A percentile compares a stretch with the other conserved stretches of the same genome.
These are phyloP conservation scores for Takifugu flavidus DNA, from an alignment of 2,113 vertebrate species.

Conservation along the genomic window DNA sequence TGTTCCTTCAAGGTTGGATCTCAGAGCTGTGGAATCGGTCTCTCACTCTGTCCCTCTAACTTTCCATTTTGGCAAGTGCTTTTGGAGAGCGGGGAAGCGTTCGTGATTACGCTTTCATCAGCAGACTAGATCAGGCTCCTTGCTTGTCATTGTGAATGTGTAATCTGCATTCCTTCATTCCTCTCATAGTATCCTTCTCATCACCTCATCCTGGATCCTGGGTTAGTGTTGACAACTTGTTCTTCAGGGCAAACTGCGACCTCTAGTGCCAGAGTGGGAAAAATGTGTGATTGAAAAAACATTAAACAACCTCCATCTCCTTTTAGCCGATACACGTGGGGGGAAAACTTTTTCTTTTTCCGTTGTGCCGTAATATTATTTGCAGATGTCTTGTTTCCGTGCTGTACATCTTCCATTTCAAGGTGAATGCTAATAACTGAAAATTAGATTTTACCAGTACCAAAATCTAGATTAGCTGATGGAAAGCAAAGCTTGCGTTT, in stretches of 20 bases:
- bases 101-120: slow-evolving; percentile 32
- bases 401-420: slow-evolving; percentile 9
- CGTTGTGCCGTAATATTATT: slow-evolving; percentile 3
- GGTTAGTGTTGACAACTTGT: slow-evolving; percentile 15
- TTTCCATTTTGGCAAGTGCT: slow-evolving; percentile 34
- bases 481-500: slow-evolving; percentile 33
- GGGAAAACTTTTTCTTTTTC: background rate
- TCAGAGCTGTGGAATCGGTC: slow-evolving; percentile 16
- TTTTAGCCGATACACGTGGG: slow-evolving; percentile 1
- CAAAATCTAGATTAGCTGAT: slow-evolving; percentile 18
- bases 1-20: slow-evolving; percentile 21
- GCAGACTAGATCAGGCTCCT: slow-evolving; percentile 13
- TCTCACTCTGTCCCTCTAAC: slow-evolving; percentile 7
- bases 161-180: slow-evolving; percentile 42
- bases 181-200: slow-evolving; percentile 30
- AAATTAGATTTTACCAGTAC: slow-evolving; percentile 8
- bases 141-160: slow-evolving; percentile 24
- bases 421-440: background rate
- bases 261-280: slow-evolving; percentile 36
- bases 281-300: slow-evolving; percentile 11
- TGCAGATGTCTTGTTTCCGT: slow-evolving; percentile 7
- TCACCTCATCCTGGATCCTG: slow-evolving; percentile 13
- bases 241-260: slow-evolving; percentile 19
- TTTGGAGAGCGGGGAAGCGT: slow-evolving; percentile 30
- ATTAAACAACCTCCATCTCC: slow-evolving; percentile 1